Evolutionary conservation across 2,888 invertebrate species (phyloP), one percentile per base, ranked within the genome.

Genomic region (Ypsolopha sequella): DNA sequence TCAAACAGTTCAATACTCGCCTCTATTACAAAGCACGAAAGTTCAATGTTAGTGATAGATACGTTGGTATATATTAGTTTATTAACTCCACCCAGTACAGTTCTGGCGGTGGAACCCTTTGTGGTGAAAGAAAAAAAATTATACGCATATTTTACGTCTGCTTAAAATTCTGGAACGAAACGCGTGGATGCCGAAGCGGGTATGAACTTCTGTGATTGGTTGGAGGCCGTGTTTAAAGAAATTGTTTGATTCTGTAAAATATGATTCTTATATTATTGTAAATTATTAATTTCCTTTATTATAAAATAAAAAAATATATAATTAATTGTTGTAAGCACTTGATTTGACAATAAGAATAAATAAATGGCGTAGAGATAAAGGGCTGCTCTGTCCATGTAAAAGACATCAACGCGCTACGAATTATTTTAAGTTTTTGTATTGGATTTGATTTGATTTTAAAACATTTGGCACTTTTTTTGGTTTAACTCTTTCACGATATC

Each of bases 61-160:
- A 24, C 24, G 24, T 24, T 24, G 4, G 24, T 24, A 24, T 24
- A 24, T 24, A 85, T 84, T 80, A 84, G 82, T 85, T 82, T 84
- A 85, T 84, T 80, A 80, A 79, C 84, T 84, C 84, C 85, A 80
- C 84, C 85, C 85, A 82, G 71, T 74, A 75, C 74, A 79, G 73
- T 76, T 73, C 73, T 74, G 76, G 75, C 80, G 73, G 77, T 73
- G 73, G 70, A 24, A 64, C 73, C 73, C 77, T 84, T 84, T 84
- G 84, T 84, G 73, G 24, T 24, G 24, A 24, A 24, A 24, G 24
- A 24, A 24, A 24, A 24, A 24, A 24, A 24, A 24, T 24, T 24
- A 75, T 71, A 77, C 65, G 74, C 79, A 80, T 49, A 39, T 49
- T 41, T 41, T 14, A 33, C 33, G 11, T 33, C 49, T 80, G 76